Conservation (phyloP, 2,113 vertebrate genomes). For the Platichthys flesus region DNA sequence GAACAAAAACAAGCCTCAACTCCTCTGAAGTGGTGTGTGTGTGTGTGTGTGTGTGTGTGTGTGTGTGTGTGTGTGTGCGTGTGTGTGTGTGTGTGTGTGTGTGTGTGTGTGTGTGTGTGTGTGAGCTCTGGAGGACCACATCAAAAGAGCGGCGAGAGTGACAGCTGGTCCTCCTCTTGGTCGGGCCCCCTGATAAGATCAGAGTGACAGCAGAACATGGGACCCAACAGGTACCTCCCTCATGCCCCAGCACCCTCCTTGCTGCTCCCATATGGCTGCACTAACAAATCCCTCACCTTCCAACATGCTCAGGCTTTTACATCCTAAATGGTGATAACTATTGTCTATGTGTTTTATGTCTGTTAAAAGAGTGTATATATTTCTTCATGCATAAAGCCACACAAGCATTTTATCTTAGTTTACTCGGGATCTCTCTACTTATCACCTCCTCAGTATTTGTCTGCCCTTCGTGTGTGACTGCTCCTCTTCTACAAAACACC, state of each 20-base stretch:
- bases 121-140: conserved; percentile 56
- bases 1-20: conserved; percentile 61
- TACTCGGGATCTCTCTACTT: conserved; percentile 33
- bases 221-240: conserved; percentile 71
- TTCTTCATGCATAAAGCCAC: background rate
- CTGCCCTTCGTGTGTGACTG: conserved; percentile 60
- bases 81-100: conserved; percentile 44
- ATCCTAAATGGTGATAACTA: background rate
- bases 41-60: conserved; percentile 43
- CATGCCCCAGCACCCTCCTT: conserved; percentile 42
- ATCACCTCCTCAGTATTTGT: conserved; percentile 52
- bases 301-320: conserved; percentile 3
- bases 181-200: conserved; percentile 80
- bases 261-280: conserved; percentile 71
- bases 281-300: conserved; percentile 57
- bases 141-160: conserved; percentile 76
- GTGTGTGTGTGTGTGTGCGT: conserved; percentile 43
- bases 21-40: conserved; percentile 58
- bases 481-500: conserved; percentile 53
- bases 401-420: conserved; percentile 45
- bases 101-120: conserved; percentile 39
- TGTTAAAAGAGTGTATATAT: background rate
- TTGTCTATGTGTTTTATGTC: background rate
- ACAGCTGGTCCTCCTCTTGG: conserved; percentile 81
- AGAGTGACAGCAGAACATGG: conserved; percentile 74